Evolutionary conservation across 35 echinoderm and acorn worm species (phyloP).

Genomic region (Apostichopus japonicus): DNA sequence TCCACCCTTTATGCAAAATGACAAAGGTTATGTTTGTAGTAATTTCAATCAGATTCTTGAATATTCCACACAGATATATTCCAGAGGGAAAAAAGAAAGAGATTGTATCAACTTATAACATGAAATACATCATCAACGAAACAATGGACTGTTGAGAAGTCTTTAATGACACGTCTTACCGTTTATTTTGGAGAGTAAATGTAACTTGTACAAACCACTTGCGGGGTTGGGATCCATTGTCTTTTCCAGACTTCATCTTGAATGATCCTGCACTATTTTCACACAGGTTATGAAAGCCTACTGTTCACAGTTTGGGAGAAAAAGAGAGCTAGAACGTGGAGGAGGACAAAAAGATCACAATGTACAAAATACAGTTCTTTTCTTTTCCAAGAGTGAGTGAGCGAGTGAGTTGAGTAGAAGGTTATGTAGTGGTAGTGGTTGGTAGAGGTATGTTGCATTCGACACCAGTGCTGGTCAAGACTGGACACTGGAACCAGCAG

Average conservation of each 20-base stretch:
- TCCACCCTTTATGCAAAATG: too few species aligned
- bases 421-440: not conserved
- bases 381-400: not conserved
- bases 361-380: not conserved
- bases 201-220: not conserved
- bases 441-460: conserved; percentile 1
- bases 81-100: not conserved
- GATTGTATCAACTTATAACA: not conserved
- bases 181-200: not conserved
- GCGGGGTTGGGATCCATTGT: not conserved
- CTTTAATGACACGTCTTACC: not conserved
- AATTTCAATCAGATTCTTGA: too few species aligned
- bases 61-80: too few species aligned
- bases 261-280: not conserved
- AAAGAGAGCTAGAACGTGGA: not conserved
- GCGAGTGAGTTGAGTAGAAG: not conserved
- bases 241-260: not conserved
- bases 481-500: not conserved
- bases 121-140: not conserved
- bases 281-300: not conserved
- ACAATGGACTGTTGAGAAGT: not conserved
- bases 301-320: not conserved
- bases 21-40: too few species aligned
- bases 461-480: conserved; percentile 10
- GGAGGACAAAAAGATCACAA: not conserved